phyloP scores from a whole-genome alignment of 2,797 vertebrate genomes.

The Trachurus trachurus region DNA sequence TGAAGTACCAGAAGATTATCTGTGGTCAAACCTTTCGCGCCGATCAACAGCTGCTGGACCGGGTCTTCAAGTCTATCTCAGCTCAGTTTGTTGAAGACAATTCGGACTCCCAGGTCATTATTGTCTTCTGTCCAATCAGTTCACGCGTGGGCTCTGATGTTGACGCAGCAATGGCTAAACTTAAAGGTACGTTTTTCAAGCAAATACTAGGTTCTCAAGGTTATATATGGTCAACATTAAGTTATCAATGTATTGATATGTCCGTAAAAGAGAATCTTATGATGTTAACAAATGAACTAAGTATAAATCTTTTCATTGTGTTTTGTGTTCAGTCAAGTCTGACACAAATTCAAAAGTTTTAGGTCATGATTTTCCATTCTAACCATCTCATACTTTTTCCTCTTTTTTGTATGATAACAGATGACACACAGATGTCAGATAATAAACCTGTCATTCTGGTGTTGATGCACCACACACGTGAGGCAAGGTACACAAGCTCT shows the following conservation, averaged over 20 bases:
- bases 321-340: not conserved
- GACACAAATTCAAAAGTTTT: not conserved
- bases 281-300: not conserved
- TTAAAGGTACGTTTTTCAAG: conserved; percentile 48
- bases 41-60: not conserved
- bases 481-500: accelerated
- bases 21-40: conserved; percentile 38
- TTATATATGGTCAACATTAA: not conserved
- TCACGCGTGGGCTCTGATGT: conserved; percentile 54
- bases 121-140: conserved; percentile 71
- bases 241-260: not conserved
- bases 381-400: not conserved
- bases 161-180: conserved; percentile 1
- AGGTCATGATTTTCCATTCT: not conserved
- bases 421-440: conserved; percentile 25
- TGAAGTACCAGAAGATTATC: conserved; percentile 34
- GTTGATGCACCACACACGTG: conserved; percentile 64
- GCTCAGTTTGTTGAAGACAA: accelerated
- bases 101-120: not conserved
- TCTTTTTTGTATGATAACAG: conserved; percentile 1
- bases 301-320: not conserved
- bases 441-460: conserved; percentile 67
- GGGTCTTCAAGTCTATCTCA: accelerated
- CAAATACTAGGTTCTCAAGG: not conserved
- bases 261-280: not conserved